Base-by-base conservation (phyloP, 1,140 invertebrate genomes). In the Rhopalosiphum padi region DNA sequence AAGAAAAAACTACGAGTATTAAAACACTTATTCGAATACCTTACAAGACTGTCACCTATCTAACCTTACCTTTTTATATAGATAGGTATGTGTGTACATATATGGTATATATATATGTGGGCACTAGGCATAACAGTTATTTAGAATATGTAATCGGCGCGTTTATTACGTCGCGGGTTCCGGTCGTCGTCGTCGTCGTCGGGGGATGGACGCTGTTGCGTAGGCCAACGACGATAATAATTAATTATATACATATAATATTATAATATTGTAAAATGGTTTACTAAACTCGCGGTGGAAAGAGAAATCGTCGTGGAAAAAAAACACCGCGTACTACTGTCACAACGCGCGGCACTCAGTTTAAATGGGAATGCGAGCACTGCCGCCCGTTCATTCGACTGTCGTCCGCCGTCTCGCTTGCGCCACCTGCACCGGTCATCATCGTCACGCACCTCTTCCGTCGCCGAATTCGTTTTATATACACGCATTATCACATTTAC, bases 351-450 rank as follows among this genome's bases (percentile, higher is more conserved):
- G 35, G 11, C 35, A 25, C 37, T 90, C 88, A 41, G 89, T 68
- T 89, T 90, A 90, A 90, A 90, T 68, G 89, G 55, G 7, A 43
- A 68, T 55, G 89, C 89, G 89, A 68, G 89, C 89, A 22, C 25
- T 11, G 53, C 37, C 35, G 37, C 37, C 25, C 89, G 55, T 68
- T 90, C 89, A 90, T 90, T 90, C 89, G 89, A 68, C 53, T 68
- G 89, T 60, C 30, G 89, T 37, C n/a, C 23, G 89, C 2, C 89
- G 89, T 22, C 51, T 51, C 88, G 88, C 11, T 48, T 51, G 35
- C 18, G 21, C 88, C 88, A 37, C 86, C 87, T n/a, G n/a, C 86
- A 11, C 2, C 30, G 48, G 35, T 37, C 87, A 51, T 89, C 87
- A 22, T 35, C 87, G 35, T 55, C 21, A 35, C 43, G 60, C 48